Evolutionary conservation across 2,113 vertebrate genomes (phyloP).

Genomic region (Sphyrna mokarran): DNA sequence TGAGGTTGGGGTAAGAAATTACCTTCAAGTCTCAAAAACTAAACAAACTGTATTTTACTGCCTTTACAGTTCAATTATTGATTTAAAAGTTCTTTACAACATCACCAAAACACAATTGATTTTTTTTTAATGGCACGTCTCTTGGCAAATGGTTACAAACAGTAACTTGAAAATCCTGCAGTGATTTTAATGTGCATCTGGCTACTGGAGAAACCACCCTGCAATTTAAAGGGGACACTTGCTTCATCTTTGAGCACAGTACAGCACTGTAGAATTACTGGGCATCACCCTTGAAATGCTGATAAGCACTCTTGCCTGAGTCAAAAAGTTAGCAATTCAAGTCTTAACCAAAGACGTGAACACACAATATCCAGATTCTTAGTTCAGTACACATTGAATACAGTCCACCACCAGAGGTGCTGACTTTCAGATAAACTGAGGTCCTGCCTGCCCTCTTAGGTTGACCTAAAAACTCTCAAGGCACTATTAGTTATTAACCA

Average conservation of each 20-base stretch:
- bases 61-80: background rate
- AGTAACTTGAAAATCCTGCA: conserved; percentile 6
- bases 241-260: background rate
- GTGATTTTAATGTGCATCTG: background rate
- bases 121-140: background rate
- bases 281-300: background rate
- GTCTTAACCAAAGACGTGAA: background rate
- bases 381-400: background rate
- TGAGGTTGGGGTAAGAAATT: background rate
- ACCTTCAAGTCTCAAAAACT: background rate
- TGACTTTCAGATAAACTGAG: background rate
- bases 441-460: background rate
- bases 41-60: background rate
- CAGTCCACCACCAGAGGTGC: background rate
- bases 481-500: background rate
- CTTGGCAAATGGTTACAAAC: background rate
- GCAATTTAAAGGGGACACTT: background rate
- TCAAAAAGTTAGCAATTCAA: background rate
- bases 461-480: background rate
- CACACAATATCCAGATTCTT: background rate
- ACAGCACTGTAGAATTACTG: background rate
- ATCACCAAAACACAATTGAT: background rate
- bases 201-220: background rate
- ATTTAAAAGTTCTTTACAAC: background rate
- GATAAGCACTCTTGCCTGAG: background rate